phyloP scores from a whole-genome alignment of 2,797 vertebrate species.

The Mus caroli region DNA sequence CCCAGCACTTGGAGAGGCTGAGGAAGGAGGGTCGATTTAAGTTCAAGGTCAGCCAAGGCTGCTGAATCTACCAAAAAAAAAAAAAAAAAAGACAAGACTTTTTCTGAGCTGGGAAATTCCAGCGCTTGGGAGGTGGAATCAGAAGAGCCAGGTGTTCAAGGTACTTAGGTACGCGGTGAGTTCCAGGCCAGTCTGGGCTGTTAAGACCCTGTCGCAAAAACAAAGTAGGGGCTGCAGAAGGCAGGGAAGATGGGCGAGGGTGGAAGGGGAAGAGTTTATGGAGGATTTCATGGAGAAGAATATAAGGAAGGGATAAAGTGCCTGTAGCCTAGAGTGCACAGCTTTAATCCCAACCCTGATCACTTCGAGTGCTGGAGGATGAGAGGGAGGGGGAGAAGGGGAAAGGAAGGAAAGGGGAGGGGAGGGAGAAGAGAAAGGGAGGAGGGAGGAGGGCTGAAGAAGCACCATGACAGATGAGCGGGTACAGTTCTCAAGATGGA shows the following conservation, averaged over 20 bases:
- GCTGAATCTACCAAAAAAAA: neutral
- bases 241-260: neutral
- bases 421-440: too few species aligned
- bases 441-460: neutral
- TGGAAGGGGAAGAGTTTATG: neutral
- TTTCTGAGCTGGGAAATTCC: neutral
- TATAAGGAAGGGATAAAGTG: neutral
- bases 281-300: neutral
- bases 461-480: neutral
- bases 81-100: neutral
- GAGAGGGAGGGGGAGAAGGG: rapidly evolving
- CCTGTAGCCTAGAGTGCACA: too few species aligned
- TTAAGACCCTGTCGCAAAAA: neutral
- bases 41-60: neutral
- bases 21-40: neutral
- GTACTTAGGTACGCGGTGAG: neutral
- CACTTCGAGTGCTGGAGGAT: neutral
- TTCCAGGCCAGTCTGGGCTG: neutral
- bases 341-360: neutral
- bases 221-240: neutral
- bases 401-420: neutral
- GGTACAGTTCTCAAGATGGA: neutral
- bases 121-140: neutral
- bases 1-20: neutral
- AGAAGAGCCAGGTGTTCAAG: neutral